Evolutionary conservation across 1,140 invertebrate species (phyloP).

Genomic region (Brachystomella parvula): DNA sequence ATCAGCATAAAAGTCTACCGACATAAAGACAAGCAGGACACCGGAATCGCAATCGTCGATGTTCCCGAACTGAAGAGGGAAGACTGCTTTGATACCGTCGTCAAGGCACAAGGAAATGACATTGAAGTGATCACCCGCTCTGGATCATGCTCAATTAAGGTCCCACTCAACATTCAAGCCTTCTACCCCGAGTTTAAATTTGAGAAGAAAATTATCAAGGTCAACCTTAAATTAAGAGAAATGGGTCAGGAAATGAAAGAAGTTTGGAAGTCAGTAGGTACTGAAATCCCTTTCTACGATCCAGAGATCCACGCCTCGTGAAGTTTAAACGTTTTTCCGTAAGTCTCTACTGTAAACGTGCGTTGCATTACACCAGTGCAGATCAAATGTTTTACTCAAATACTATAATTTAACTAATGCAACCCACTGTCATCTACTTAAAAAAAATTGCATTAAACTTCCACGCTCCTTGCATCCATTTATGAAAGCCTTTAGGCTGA

Average conservation of each 20-base stretch:
- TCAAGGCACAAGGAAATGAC: not conserved
- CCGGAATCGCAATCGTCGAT: not conserved
- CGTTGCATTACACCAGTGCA: too few species aligned
- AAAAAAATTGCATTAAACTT: too few species aligned
- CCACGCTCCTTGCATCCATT: too few species aligned
- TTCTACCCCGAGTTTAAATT: not conserved
- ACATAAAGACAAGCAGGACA: not conserved
- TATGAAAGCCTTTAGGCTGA: too few species aligned
- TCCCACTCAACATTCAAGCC: not conserved
- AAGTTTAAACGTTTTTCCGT: too few species aligned
- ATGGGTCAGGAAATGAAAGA: not conserved
- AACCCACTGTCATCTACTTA: too few species aligned
- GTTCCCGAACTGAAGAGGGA: not conserved
- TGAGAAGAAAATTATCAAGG: slow-evolving; percentile 15
- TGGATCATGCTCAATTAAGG: not conserved
- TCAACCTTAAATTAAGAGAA: not conserved
- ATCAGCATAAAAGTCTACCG: not conserved
- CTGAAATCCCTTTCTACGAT: too few species aligned
- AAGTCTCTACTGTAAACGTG: too few species aligned
- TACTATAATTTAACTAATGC: too few species aligned
- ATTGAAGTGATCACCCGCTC: not conserved
- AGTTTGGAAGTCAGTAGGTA: slow-evolving; percentile 2
- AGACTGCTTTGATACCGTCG: not conserved
- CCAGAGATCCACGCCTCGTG: too few species aligned
- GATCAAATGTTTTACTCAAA: too few species aligned